Evolutionary conservation across 1,140 invertebrate species (phyloP), one percentile per base, ranked within the genome.

Genomic region (Zaprionus capensis): DNA sequence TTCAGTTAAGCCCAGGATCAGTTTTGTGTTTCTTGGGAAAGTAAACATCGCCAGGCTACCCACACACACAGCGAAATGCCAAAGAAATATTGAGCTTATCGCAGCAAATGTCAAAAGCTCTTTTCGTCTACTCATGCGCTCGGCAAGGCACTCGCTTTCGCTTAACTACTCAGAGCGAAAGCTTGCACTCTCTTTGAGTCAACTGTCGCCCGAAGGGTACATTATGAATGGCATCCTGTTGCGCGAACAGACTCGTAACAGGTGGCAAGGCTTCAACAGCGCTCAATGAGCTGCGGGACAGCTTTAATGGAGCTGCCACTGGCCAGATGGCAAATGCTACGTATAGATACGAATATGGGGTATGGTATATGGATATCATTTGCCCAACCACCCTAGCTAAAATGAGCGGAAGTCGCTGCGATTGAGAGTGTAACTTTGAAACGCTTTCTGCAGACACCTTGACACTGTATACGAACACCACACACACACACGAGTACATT

Each of bases 191-290:
- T 76, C 64, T 70, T 68, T 68, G 58, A 22, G 58, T 78, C 61
- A 26, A 41, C 62, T 61, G 53, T 80, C 2, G 4, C 11, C 24
- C 22, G 12, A 24, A 69, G 55, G 17, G 61, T 75, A 26, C 69
- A 71, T 85, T 82, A 88, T 88, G 85, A 88, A 88, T 88, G 85
- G 85, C 85, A 82, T 88, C 84, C 85, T 88, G 85, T 88, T 88
- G 85, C 85, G 85, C 74, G 72, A 75, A 69, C 38, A 53, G 65
- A 76, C 68, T 76, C 55, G 88, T 88, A 88, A 88, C 85, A 88
- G 85, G 85, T 88, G 85, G 85, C 67, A 90, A 88, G 81, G 81
- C 75, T 76, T 46, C 22, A 31, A 46, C 12, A 12, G 41, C n/a
- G 62, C 75, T 68, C 70, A 62, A 62, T 44, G 44, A 1, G 41